A percentile compares a stretch with the other conserved stretches of the same genome.
Conservation (phyloP, 2,797 vertebrate genomes). For the Lacerta agilis region DNA sequence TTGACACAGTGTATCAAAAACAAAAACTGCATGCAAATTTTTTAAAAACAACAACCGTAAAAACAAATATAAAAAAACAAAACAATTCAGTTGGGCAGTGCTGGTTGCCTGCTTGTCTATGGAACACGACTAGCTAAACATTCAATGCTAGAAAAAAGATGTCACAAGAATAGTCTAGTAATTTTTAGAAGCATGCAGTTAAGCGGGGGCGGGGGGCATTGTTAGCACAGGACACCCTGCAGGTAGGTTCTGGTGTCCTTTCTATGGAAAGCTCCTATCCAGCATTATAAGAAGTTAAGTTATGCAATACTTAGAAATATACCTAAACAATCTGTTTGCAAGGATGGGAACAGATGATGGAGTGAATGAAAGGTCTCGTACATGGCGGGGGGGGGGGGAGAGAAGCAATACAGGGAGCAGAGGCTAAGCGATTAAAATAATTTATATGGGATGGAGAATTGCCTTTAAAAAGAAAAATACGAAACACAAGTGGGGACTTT, state of each 20-base stretch:
- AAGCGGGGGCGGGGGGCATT: slow-evolving; percentile 39
- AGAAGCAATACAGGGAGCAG: slow-evolving; percentile 47
- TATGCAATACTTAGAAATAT: slow-evolving; percentile 49
- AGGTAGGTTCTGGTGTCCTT: slow-evolving; percentile 44
- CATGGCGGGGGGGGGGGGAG: not conserved
- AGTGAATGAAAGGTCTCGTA: slow-evolving; percentile 41
- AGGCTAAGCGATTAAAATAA: slow-evolving; percentile 47
- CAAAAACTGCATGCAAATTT: slow-evolving; percentile 69
- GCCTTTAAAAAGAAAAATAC: slow-evolving; percentile 48
- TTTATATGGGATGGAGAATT: slow-evolving; percentile 34
- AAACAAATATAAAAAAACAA: slow-evolving; percentile 53
- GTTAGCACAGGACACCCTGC: slow-evolving; percentile 40
- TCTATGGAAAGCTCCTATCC: slow-evolving; percentile 43
- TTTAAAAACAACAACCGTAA: slow-evolving; percentile 47
- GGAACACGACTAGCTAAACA: slow-evolving; percentile 88
- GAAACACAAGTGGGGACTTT: slow-evolving; percentile 62
- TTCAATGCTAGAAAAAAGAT: slow-evolving; percentile 77
- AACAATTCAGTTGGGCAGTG: slow-evolving; percentile 86
- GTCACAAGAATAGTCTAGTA: slow-evolving; percentile 62
- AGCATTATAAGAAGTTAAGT: slow-evolving; percentile 44
- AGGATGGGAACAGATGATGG: slow-evolving; percentile 47
- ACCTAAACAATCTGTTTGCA: slow-evolving; percentile 45
- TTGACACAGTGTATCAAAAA: slow-evolving; percentile 50
- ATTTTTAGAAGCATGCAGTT: slow-evolving; percentile 64
- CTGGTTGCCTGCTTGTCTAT: slow-evolving; percentile 99